Conservation (phyloP, 1,140 invertebrate genomes). For the Zaprionus inermis region DNA sequence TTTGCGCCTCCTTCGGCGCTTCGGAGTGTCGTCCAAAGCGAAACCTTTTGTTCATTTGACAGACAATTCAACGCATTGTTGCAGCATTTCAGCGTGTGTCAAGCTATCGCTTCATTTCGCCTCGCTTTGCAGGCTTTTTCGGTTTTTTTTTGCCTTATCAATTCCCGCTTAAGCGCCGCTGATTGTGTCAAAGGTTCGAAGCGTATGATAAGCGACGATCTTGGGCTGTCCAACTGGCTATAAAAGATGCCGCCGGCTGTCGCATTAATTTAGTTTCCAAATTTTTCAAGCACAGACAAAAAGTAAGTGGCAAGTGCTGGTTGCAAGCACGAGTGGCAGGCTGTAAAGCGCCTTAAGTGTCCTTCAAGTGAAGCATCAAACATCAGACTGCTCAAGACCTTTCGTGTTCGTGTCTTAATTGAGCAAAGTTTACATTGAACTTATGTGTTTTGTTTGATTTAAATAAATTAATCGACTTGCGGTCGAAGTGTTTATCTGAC, state of each 20-base stretch:
- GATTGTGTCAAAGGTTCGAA: conserved; percentile 72
- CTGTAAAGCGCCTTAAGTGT: not conserved
- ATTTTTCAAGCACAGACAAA: conserved; percentile 22
- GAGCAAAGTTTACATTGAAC: not conserved
- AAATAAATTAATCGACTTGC: too few species aligned
- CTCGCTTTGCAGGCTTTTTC: not conserved
- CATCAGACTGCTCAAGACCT: not conserved
- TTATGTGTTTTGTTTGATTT: not conserved
- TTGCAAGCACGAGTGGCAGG: not conserved
- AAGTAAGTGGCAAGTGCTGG: conserved; percentile 38
- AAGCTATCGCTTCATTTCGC: conserved; percentile 43
- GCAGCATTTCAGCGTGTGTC: conserved; percentile 54
- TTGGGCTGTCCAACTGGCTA: conserved; percentile 31
- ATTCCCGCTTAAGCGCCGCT: conserved; percentile 45
- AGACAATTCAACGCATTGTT: conserved; percentile 44
- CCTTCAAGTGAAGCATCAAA: not conserved
- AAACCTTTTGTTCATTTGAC: conserved; percentile 61
- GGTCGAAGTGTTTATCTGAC: too few species aligned
- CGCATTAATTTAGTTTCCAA: conserved; percentile 56
- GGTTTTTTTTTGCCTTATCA: conserved; percentile 48
- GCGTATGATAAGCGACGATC: conserved; percentile 35
- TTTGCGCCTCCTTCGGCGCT: conserved; percentile 63
- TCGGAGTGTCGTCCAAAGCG: conserved; percentile 16
- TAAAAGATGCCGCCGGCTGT: conserved; percentile 54
- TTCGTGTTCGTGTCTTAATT: not conserved